Evolutionary conservation across 2,113 vertebrate genomes (phyloP), one percentile per base, ranked within the genome.

Genomic region (Archilochus colubris): DNA sequence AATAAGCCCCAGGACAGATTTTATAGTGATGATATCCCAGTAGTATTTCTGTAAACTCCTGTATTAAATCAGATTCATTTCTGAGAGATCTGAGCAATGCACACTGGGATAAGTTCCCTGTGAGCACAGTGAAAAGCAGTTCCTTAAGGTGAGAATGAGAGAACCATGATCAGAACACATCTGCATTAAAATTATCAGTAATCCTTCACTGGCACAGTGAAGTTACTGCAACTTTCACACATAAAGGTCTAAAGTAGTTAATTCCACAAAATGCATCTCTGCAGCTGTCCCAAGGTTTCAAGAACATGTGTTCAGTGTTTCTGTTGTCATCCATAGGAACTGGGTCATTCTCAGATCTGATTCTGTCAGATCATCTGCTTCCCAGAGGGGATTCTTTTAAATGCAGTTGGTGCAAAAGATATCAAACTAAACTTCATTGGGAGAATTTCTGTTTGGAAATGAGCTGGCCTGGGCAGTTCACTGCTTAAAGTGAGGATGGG

Each of bases 51-150:
- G 62, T 44, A 48, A 50, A 28, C 57, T 72, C 73, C 76, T 88
- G 62, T 40, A 88, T 73, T 77, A 84, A 86, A 92, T 85, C 89
- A 77, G 88, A 96, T 93, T 66, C 12, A 88, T 91, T 94, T 91
- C 81, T 88, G 83, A 94, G 59, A 86, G 61, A 64, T 86, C 55
- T n/a, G 68, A 91, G 82, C 55, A 69, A 75, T 43, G 55, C 17
- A 55, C 68, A 84, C 23, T 6, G 61, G 38, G 28, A 14, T 31
- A 72, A 92, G 23, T 24, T 91, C 28, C 19, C 68, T 59, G 18
- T 28, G 66, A 91, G 57, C 31, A 69, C 24, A 5, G 2, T 44
- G 88, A 74, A 89, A 93, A 67, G 46, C 72, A 86, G 70, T 55
- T 73, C 77, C 36, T 94, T 54, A 80, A 74, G n/a, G 28, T 72